Evolutionary conservation across 2,113 vertebrate genomes (phyloP).

Genomic region (Indicator indicator): DNA sequence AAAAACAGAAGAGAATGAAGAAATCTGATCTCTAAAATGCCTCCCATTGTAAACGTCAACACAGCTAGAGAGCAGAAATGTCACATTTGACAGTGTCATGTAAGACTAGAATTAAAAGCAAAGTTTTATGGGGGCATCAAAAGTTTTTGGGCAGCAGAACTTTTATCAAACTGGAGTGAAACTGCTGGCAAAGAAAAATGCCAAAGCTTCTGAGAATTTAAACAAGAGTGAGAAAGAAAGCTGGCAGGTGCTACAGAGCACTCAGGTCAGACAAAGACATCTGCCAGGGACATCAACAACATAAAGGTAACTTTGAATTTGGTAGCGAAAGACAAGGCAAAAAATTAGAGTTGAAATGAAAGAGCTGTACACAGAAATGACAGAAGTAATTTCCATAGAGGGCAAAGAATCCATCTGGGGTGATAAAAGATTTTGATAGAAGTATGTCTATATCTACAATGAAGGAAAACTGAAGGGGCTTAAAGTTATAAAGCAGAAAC

Average conservation of each 20-base stretch:
- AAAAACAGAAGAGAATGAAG: background rate
- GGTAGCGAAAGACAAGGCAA: background rate
- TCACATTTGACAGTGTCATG: background rate
- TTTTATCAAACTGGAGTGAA: background rate
- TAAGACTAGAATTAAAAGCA: background rate
- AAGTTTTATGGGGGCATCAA: background rate
- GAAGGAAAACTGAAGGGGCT: background rate
- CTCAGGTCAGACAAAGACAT: slow-evolving; percentile 22
- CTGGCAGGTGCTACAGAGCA: slow-evolving; percentile 19
- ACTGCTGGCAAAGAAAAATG: background rate
- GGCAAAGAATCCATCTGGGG: background rate
- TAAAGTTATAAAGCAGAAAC: background rate
- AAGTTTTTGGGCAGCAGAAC: background rate
- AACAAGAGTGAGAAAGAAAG: background rate
- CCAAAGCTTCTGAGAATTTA: background rate
- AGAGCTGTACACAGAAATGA: background rate
- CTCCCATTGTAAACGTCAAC: background rate
- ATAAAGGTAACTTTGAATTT: background rate
- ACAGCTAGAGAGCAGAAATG: background rate
- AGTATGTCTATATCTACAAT: background rate
- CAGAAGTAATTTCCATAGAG: background rate
- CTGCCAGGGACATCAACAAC: slow-evolving; percentile 3
- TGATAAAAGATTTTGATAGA: background rate
- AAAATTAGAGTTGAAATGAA: slow-evolving; percentile 7
- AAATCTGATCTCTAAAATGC: background rate